Evolutionary conservation across 2,888 invertebrate species (phyloP).

Genomic region (Thymelicus acteon): DNA sequence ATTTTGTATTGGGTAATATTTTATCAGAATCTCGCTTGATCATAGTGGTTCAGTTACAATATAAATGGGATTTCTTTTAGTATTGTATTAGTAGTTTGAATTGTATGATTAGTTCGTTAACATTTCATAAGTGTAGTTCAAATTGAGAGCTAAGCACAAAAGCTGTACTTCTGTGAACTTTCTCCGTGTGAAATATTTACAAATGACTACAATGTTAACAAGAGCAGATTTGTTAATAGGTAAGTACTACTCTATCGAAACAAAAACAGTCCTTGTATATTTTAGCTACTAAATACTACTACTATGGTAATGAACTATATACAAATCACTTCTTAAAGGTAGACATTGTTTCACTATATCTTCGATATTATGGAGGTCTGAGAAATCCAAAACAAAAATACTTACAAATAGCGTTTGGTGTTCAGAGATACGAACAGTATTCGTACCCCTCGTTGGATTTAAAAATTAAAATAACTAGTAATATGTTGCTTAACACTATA

Average conservation of each 20-base stretch:
- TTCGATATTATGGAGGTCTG: constrained; percentile 16
- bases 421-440: not conserved
- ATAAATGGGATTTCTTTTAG: not conserved
- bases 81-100: not conserved
- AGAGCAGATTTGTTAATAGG: not conserved
- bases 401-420: constrained; percentile 13
- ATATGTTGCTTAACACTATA: constrained; percentile 77
- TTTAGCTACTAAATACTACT: not conserved
- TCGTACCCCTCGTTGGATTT: not conserved
- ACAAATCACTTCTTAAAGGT: not conserved
- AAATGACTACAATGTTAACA: not conserved
- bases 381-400: constrained; percentile 11
- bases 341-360: not conserved
- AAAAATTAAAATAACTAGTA: constrained; percentile 29
- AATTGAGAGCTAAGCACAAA: not conserved
- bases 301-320: not conserved
- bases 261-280: too few relatives aligned
- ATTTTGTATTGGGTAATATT: not conserved
- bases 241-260: too few relatives aligned
- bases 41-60: too few relatives aligned
- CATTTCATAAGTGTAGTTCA: not conserved
- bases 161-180: not conserved
- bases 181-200: not conserved
- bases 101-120: not conserved
- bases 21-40: too few relatives aligned